Evolutionary conservation across 1,140 invertebrate species (phyloP).

Genomic region (Pachypeltis micranthus): DNA sequence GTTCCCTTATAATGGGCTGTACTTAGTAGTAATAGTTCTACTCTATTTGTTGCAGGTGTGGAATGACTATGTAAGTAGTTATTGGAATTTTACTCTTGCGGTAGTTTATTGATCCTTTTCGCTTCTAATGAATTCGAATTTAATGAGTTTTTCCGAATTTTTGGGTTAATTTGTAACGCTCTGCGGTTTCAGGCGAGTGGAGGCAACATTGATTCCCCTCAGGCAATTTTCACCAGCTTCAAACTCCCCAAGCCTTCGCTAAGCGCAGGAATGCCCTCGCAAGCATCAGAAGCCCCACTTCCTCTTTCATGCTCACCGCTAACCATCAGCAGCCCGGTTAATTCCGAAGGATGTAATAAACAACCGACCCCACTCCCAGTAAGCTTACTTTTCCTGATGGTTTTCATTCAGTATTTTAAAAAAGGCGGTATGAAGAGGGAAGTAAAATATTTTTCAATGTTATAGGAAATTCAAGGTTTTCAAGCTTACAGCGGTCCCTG

Average conservation of each 20-base stretch:
- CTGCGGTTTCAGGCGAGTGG: constrained; percentile 28
- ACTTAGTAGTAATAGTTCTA: too few relatives aligned
- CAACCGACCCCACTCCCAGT: too few relatives aligned
- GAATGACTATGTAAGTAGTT: constrained; percentile 57
- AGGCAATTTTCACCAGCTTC: constrained; percentile 86
- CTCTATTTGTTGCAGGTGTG: constrained; percentile 45
- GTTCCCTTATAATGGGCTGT: too few relatives aligned
- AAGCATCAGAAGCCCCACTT: constrained; percentile 37
- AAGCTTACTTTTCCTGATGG: too few relatives aligned
- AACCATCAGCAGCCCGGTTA: too few relatives aligned
- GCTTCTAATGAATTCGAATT: constrained; percentile 6
- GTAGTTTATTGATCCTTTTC: not conserved
- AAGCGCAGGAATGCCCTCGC: constrained; percentile 20
- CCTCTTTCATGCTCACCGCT: constrained; percentile 20
- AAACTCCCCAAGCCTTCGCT: constrained; percentile 63
- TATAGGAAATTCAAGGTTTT: constrained; percentile 43
- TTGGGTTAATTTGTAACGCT: not conserved
- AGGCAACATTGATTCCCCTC: constrained; percentile 53
- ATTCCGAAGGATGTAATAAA: too few relatives aligned
- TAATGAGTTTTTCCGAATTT: not conserved
- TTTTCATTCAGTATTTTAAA: too few relatives aligned
- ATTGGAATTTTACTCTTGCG: not conserved
- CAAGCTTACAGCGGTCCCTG: constrained; percentile 49
- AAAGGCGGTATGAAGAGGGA: too few relatives aligned
- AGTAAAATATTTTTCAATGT: too few relatives aligned